Evolutionary conservation across 2,888 invertebrate genomes (phyloP).

Genomic region (Rambutsinella grinnellia): DNA sequence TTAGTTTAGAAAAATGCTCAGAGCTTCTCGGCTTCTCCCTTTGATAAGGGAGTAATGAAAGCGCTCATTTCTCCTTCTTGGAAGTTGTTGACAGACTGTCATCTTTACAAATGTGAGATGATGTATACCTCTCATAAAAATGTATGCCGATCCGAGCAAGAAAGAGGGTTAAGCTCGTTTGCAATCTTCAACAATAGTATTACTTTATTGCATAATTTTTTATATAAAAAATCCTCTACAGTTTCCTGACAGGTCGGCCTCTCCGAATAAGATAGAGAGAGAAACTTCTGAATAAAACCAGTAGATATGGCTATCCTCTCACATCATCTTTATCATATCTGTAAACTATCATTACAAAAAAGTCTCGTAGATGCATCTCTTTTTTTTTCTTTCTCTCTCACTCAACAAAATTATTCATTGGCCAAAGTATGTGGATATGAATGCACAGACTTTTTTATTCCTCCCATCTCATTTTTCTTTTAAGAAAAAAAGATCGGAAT

Average conservation of each 20-base stretch:
- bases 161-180: neutral
- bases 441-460: conserved; percentile 13
- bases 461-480: conserved; percentile 49
- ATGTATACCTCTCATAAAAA: conserved; percentile 7
- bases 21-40: neutral
- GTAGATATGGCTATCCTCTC: neutral
- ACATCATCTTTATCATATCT: conserved; percentile 12
- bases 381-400: too few relatives aligned
- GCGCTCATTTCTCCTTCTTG: conserved; percentile 4
- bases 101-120: conserved; percentile 45
- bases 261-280: neutral
- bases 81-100: conserved; percentile 57
- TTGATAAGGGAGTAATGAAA: conserved; percentile 8
- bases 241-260: conserved; percentile 21
- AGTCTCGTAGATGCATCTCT: too few relatives aligned
- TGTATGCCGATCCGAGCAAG: neutral
- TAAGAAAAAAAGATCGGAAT: conserved; percentile 40
- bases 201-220: neutral
- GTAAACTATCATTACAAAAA: conserved; percentile 2
- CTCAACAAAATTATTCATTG: neutral
- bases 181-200: too few relatives aligned
- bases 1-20: neutral
- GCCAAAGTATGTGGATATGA: neutral
- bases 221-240: neutral
- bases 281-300: too few relatives aligned